A percentile compares a stretch with the other conserved stretches of the same genome.
Evolutionary conservation across 2,113 vertebrate species (phyloP).

Genomic region (Thomomys bottae): DNA sequence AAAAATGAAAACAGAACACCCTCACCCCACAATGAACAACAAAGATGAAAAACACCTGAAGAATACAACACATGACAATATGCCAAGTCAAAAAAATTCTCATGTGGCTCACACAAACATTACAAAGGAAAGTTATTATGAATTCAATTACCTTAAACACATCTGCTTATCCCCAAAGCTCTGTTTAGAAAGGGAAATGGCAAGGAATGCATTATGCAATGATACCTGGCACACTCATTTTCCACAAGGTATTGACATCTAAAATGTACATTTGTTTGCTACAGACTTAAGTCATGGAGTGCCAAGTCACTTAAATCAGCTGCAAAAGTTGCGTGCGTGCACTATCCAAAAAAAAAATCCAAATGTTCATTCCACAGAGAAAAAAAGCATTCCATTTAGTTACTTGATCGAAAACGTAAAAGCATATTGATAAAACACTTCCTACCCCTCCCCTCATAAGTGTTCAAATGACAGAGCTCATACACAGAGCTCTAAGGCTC

Average conservation of each 20-base stretch:
- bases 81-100: neutral
- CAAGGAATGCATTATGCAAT: neutral
- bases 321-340: neutral
- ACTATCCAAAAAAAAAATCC: neutral
- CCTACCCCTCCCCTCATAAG: too few species aligned
- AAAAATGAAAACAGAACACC: neutral
- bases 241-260: too few species aligned
- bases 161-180: neutral
- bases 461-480: too few species aligned
- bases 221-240: neutral
- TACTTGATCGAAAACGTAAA: neutral
- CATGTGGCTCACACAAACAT: too few species aligned
- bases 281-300: neutral
- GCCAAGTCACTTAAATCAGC: neutral
- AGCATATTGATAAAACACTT: too few species aligned
- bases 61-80: neutral
- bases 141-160: neutral
- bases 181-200: neutral
- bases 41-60: neutral
- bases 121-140: neutral
- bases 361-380: neutral
- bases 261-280: neutral
- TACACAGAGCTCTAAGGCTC: too few species aligned
- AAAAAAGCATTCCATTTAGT: neutral
- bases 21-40: too few species aligned